A percentile compares a stretch with the other conserved stretches of the same genome.
These are phyloP conservation scores for Cepaea nemoralis DNA, from an alignment of 1,140 invertebrate genomes.

Conservation along the genomic window DNA sequence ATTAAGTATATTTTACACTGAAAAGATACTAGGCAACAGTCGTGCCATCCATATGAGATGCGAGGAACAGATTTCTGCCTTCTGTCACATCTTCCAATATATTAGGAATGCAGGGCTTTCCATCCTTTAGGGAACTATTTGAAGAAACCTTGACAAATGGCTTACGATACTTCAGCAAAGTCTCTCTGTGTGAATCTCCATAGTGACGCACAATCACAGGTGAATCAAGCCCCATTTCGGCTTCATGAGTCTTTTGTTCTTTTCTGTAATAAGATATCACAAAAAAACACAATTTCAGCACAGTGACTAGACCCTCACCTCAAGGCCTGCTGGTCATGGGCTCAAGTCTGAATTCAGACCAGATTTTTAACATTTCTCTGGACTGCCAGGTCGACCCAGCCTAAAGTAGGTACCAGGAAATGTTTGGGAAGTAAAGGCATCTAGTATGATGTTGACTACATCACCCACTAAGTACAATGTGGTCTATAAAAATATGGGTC, in stretches of 20 bases:
- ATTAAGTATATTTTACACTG: no score
- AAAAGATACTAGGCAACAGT: slow-evolving; percentile 70
- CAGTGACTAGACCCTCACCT: no score
- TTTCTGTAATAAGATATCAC: slow-evolving; percentile 49
- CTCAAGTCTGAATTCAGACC: no score
- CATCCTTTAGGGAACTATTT: slow-evolving; percentile 48
- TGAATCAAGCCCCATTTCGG: slow-evolving; percentile 58
- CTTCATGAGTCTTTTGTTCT: slow-evolving; percentile 54
- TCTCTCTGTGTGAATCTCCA: slow-evolving; percentile 67
- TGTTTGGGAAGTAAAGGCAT: no score
- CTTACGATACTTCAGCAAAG: slow-evolving; percentile 63
- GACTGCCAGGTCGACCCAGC: no score
- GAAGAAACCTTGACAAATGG: slow-evolving; percentile 51
- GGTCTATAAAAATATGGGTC: no score
- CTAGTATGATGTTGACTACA: no score
- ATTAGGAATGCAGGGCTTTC: slow-evolving; percentile 60
- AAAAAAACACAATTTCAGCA: slow-evolving; percentile 38
- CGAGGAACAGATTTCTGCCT: slow-evolving; percentile 60
- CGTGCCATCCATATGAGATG: slow-evolving; percentile 64
- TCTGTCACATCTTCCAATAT: slow-evolving; percentile 59
- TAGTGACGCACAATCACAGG: slow-evolving; percentile 67
- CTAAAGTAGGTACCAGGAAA: no score
- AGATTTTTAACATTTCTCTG: no score
- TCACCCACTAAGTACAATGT: no score
- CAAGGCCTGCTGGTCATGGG: no score